phyloP scores from a whole-genome alignment of 2,113 vertebrate species.

The Antechinus stuartii region DNA sequence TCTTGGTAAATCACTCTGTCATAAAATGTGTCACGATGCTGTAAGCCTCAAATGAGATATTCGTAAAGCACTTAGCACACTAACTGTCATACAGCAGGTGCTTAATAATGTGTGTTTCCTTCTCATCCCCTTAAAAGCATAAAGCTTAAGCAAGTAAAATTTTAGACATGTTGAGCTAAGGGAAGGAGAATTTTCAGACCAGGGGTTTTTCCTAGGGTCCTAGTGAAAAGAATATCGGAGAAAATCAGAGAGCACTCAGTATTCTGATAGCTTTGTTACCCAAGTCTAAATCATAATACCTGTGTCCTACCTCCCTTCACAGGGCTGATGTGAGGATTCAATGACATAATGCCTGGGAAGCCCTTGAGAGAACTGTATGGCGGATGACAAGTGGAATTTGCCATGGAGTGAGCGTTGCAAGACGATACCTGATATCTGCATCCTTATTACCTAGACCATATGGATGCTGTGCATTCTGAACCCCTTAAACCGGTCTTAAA shows the following conservation, averaged over 20 bases:
- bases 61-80: not conserved
- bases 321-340: not conserved
- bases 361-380: not conserved
- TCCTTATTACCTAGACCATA: not conserved
- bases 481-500: conserved; percentile 54
- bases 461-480: not conserved
- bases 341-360: not conserved
- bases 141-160: not conserved
- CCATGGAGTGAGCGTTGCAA: not conserved
- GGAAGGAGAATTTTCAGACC: not conserved
- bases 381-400: not conserved
- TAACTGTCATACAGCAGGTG: not conserved
- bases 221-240: not conserved
- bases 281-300: not conserved
- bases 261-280: not conserved
- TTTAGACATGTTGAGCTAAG: not conserved
- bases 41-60: not conserved
- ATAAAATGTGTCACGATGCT: not conserved
- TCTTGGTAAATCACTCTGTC: not conserved
- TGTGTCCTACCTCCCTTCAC: not conserved
- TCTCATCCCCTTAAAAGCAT: not conserved
- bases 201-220: not conserved
- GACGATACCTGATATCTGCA: not conserved
- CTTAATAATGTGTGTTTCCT: not conserved
- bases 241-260: not conserved